Conservation (phyloP, 2,113 vertebrate genomes). For the Otocyon megalotis region DNA sequence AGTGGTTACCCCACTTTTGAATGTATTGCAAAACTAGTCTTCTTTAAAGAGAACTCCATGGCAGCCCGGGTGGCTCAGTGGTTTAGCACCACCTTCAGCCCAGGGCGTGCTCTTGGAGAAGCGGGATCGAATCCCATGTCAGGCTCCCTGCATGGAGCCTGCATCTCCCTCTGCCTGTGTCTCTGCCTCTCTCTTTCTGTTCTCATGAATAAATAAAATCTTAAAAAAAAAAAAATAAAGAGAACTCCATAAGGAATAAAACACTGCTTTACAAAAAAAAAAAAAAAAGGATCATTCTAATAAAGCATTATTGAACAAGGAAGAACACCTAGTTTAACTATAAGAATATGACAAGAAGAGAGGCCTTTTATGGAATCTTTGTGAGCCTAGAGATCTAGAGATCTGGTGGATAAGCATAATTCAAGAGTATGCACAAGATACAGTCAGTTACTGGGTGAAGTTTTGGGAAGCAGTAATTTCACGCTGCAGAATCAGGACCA, state of each 20-base stretch:
- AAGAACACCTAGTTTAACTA: conserved; percentile 28
- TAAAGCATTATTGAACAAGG: neutral
- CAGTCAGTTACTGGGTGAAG: neutral
- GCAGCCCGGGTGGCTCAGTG: no score
- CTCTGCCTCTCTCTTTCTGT: no score
- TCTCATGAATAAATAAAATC: no score
- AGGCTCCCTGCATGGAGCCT: no score
- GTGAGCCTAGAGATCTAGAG: neutral
- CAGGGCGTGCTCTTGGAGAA: no score
- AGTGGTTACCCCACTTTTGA: neutral
- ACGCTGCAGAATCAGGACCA: neutral
- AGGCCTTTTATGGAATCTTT: neutral
- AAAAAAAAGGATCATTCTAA: conserved; percentile 53
- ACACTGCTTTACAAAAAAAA: conserved; percentile 62
- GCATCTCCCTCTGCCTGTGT: no score
- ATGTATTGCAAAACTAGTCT: conserved; percentile 30
- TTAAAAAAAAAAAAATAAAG: no score
- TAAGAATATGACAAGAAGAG: neutral
- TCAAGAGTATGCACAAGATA: conserved; percentile 17
- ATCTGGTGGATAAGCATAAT: neutral
- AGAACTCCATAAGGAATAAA: neutral
- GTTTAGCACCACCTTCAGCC: no score
- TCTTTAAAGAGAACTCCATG: neutral
- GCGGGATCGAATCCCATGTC: no score
- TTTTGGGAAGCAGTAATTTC: conserved; percentile 5